Evolutionary conservation across 2,888 invertebrate species (phyloP), one percentile per base, ranked within the genome.

Genomic region (Athripsodes cinereus): DNA sequence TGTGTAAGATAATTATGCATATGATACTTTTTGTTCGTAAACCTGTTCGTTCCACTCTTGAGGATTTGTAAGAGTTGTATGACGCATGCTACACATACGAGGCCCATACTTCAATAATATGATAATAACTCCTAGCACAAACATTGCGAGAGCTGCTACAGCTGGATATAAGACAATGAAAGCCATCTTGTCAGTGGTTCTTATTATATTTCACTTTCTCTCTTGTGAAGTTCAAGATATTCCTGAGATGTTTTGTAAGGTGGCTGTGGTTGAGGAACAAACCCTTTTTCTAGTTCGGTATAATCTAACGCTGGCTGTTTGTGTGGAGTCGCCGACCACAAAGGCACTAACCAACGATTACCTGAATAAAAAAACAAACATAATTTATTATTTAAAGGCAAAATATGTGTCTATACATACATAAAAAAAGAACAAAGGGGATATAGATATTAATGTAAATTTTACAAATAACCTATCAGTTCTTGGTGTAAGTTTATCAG

Each of bases 281-380:
- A 71, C 55, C 70, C 76, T 66, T 75, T 78, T 66, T 87, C 82
- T 0, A 92, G 72, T 70, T 92, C 92, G 0, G 86, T 85, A 53
- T 88, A 81, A 70, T 92, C 92, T 2, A 92, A 72, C 1, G 93
- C 86, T 2, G 90, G 88, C 69, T 90, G 90, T 64, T 88, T 86
- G 70, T 90, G 87, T 0, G 92, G 92, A 3, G 90, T 87, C 35
- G 88, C 81, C 1, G 91, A 87, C 90, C 90, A 93, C 70, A 93
- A 79, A 1, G 92, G 87, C 18, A 89, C 84, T 60, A 92, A 75
- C 89, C 89, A 92, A 68, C 90, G 88, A 71, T 90, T 92, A 52
- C 91, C 92, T 88, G 69, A 26, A 70, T 69, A 59, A 31, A 59
- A 21, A 54, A n/a, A 46, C 46, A 46, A 8, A 11, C 13, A 46